Conservation (phyloP, 2,888 invertebrate species). For the Nineta flava region DNA sequence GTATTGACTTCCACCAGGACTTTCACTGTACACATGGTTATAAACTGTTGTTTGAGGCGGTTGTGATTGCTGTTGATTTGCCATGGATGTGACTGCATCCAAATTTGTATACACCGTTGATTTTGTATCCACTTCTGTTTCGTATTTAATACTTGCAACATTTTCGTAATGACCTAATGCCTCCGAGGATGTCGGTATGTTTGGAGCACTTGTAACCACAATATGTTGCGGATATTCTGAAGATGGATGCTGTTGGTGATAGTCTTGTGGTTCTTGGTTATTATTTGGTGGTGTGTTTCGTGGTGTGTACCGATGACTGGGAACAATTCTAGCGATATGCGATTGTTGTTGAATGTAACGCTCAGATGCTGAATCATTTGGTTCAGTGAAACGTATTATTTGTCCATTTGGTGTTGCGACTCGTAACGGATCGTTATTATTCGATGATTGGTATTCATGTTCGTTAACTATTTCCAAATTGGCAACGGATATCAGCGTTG, state of each 20-base stretch:
- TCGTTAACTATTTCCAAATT: no score
- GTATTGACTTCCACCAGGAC: slow-evolving; percentile 9
- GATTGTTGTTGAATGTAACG: slow-evolving; percentile 5
- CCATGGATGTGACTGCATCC: slow-evolving; percentile 37
- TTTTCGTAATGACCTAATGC: slow-evolving; percentile 27
- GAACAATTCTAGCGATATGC: not conserved
- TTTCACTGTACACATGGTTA: slow-evolving; percentile 7
- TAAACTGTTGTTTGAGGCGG: not conserved
- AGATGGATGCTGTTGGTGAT: not conserved
- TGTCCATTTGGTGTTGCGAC: slow-evolving; percentile 7
- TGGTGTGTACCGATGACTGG: slow-evolving; percentile 10
- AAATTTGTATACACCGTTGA: slow-evolving; percentile 41
- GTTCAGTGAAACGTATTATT: slow-evolving; percentile 5
- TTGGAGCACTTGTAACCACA: slow-evolving; percentile 17
- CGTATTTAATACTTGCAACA: slow-evolving; percentile 13
- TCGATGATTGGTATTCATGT: not conserved
- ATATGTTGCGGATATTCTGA: slow-evolving; percentile 7
- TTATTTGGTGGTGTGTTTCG: slow-evolving; percentile 11
- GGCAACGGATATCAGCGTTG: no score
- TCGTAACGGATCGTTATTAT: slow-evolving; percentile 7
- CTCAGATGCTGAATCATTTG: not conserved
- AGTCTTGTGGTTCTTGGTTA: slow-evolving; percentile 9
- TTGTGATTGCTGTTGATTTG: slow-evolving; percentile 19
- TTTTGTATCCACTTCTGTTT: slow-evolving; percentile 12
- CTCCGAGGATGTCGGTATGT: slow-evolving; percentile 26